These are phyloP conservation scores for Abscondita cerata DNA, from an alignment of 2,888 invertebrate genomes.

Conservation along the genomic window DNA sequence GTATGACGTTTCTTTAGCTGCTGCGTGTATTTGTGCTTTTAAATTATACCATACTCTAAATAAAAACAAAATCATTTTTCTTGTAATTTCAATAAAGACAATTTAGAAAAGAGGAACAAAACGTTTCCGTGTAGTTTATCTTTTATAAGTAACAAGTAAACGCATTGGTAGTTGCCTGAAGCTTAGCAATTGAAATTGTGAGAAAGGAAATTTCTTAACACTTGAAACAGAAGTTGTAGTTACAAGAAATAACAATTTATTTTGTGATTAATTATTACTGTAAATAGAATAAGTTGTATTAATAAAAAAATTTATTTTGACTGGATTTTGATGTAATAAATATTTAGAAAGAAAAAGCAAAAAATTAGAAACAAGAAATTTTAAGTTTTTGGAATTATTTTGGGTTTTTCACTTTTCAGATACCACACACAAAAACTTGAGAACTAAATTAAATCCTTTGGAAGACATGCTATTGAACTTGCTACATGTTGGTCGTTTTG, in stretches of 20 bases:
- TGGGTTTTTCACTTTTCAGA: no score
- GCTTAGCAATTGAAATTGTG: not conserved
- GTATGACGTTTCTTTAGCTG: conserved; percentile 78
- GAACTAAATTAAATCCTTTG: no score
- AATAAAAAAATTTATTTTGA: conserved; percentile 18
- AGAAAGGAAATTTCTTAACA: not conserved
- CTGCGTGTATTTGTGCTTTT: conserved; percentile 83
- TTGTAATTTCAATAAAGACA: conserved; percentile 23
- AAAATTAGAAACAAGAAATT: no score
- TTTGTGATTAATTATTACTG: conserved; percentile 23
- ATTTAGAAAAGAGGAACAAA: conserved; percentile 3
- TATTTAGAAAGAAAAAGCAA: no score
- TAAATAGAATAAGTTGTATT: conserved; percentile 21
- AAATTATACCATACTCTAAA: conserved; percentile 81
- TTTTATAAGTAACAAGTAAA: not conserved
- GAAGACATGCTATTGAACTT: no score
- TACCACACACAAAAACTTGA: no score
- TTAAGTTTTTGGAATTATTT: no score
- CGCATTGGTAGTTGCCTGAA: not conserved
- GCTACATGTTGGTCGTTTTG: no score
- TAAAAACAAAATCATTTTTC: conserved; percentile 34
- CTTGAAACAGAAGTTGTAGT: conserved; percentile 1
- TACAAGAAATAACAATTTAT: not conserved
- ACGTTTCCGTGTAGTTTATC: conserved; percentile 7
- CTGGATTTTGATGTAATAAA: no score